Evolutionary conservation across 2,113 vertebrate species (phyloP).

Genomic region (Ivindomyrus marchei): DNA sequence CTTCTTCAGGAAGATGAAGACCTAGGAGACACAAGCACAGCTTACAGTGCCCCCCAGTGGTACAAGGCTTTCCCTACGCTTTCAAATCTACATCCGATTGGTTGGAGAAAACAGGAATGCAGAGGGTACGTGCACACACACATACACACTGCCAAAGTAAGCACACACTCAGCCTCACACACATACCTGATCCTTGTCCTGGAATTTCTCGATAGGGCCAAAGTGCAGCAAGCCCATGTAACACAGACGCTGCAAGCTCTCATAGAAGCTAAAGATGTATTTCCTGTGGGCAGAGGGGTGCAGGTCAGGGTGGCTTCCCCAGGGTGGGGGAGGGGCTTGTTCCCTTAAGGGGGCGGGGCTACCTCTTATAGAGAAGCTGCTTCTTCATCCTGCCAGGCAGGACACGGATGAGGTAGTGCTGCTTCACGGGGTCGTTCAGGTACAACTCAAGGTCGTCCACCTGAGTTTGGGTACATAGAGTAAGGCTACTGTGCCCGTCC

Average conservation of each 20-base stretch:
- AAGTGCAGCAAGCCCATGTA: slow-evolving; percentile 93
- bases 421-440: slow-evolving; percentile 77
- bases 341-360: not conserved
- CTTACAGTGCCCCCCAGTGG: not conserved
- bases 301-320: not conserved
- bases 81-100: not conserved
- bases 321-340: not conserved
- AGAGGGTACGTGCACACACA: not conserved
- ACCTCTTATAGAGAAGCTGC: slow-evolving; percentile 89
- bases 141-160: not conserved
- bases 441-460: slow-evolving; percentile 81
- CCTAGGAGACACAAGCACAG: slow-evolving; percentile 48
- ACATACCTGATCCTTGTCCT: slow-evolving; percentile 90
- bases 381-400: slow-evolving; percentile 74
- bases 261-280: slow-evolving; percentile 82
- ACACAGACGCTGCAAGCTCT: slow-evolving; percentile 78
- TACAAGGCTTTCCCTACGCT: not conserved
- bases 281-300: slow-evolving; percentile 56
- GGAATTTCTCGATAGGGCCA: slow-evolving; percentile 80
- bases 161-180: not conserved
- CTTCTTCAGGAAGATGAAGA: slow-evolving; percentile 78
- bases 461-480: slow-evolving; percentile 45
- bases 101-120: not conserved
- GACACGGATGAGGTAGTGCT: slow-evolving; percentile 72
- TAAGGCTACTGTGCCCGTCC: not conserved